Conservation (phyloP, 1,140 invertebrate genomes). For the Lysiphlebus fabarum region DNA sequence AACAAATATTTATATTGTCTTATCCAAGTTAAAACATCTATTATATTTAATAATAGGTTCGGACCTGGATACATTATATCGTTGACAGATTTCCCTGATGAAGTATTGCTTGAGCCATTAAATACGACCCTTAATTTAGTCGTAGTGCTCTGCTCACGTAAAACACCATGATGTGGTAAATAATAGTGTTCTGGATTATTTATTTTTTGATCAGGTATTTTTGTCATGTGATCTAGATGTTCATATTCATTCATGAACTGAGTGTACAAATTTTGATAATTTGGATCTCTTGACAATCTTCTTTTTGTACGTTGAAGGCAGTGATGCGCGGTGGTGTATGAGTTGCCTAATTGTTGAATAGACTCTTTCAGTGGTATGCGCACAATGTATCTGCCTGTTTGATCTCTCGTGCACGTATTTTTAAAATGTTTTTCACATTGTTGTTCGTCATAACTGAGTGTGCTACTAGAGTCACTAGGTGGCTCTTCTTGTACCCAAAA, state of each 20-base stretch:
- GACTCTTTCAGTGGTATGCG: conserved; percentile 25
- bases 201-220: background rate
- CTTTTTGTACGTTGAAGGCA: conserved; percentile 18
- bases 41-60: conserved; percentile 7
- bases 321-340: conserved; percentile 15
- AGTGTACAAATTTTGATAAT: conserved; percentile 30
- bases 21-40: conserved; percentile 15
- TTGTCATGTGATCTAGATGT: conserved; percentile 38
- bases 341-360: conserved; percentile 24
- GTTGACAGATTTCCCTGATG: conserved; percentile 36
- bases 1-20: conserved; percentile 26
- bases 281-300: conserved; percentile 22
- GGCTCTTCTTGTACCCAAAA: conserved; percentile 18
- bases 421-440: conserved; percentile 27
- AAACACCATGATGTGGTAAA: conserved; percentile 28
- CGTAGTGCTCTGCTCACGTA: conserved; percentile 20
- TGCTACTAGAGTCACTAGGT: background rate
- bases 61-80: conserved; percentile 21
- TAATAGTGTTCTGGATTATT: background rate
- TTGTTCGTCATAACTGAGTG: conserved; percentile 18
- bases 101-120: conserved; percentile 34
- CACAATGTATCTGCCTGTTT: conserved; percentile 23
- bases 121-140: conserved; percentile 35
- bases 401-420: conserved; percentile 13
- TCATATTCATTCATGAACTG: conserved; percentile 44